phyloP scores from a whole-genome alignment of 2,888 invertebrate species.

The Agonopterix alstromeriana region DNA sequence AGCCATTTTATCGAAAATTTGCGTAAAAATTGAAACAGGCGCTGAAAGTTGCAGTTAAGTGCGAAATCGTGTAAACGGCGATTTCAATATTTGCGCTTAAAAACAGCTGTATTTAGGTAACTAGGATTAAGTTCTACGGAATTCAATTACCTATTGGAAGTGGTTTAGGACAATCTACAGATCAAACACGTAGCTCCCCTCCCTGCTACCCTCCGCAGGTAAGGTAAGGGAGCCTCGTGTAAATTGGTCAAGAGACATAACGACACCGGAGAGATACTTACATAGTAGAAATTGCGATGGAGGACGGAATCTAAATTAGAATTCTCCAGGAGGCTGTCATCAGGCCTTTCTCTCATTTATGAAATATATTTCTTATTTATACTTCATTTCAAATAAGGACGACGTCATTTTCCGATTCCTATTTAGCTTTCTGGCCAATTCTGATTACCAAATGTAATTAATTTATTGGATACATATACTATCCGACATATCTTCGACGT shows the following conservation, averaged over 20 bases:
- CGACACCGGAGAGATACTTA: neutral
- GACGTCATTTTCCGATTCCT: no score
- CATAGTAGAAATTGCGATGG: neutral
- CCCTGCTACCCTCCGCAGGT: neutral
- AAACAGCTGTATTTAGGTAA: no score
- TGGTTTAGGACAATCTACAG: constrained; percentile 5
- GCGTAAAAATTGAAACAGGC: neutral
- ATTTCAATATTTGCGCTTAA: no score
- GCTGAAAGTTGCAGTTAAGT: neutral
- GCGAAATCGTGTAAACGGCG: neutral
- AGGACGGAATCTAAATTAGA: constrained; percentile 4
- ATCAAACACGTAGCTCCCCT: constrained; percentile 3
- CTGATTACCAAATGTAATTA: no score
- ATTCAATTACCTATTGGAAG: constrained; percentile 4
- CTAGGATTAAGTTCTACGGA: neutral
- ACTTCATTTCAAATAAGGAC: no score
- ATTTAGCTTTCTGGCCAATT: no score
- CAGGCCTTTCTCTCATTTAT: neutral
- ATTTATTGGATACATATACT: no score
- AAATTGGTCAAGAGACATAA: constrained; percentile 4
- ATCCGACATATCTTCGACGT: no score
- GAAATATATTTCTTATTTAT: constrained; percentile 12
- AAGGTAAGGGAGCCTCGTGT: neutral
- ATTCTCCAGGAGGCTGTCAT: constrained; percentile 1
- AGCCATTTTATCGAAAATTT: neutral